Conservation (phyloP, 2,888 invertebrate genomes). For the Tachystola acroxantha region DNA sequence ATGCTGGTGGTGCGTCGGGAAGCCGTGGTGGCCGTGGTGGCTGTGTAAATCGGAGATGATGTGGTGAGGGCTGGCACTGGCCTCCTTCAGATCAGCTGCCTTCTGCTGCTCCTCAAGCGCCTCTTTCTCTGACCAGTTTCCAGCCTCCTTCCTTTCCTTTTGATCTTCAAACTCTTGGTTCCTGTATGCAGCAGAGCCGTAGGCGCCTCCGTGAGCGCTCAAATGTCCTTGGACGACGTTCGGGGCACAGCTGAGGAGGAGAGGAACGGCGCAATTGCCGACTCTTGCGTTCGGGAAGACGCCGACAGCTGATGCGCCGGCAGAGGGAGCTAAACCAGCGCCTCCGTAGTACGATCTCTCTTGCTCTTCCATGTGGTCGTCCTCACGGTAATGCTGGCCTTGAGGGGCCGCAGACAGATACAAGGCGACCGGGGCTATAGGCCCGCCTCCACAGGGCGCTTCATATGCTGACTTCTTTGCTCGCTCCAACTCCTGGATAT, state of each 20-base stretch:
- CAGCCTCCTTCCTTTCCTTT: slow-evolving; percentile 1
- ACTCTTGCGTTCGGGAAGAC: slow-evolving; percentile 26
- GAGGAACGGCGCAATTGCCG: slow-evolving; percentile 25
- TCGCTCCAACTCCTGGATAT: slow-evolving; percentile 8
- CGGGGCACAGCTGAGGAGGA: slow-evolving; percentile 33
- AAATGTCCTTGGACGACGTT: slow-evolving; percentile 27
- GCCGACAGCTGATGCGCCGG: slow-evolving; percentile 16
- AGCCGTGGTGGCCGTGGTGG: too few relatives aligned
- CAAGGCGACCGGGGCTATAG: slow-evolving; percentile 16
- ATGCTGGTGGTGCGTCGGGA: not conserved
- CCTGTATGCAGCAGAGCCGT: slow-evolving; percentile 1
- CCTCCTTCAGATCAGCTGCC: not conserved
- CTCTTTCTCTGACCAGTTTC: slow-evolving; percentile 8
- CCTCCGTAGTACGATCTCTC: slow-evolving; percentile 11
- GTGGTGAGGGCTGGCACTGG: slow-evolving; percentile 1
- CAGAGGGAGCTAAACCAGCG: slow-evolving; percentile 1
- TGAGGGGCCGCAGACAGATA: slow-evolving; percentile 14
- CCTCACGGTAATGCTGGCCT: slow-evolving; percentile 17
- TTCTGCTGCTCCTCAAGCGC: not conserved
- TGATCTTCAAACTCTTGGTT: not conserved
- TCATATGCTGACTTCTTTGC: slow-evolving; percentile 17
- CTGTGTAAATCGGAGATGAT: not conserved
- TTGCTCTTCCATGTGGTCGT: slow-evolving; percentile 8
- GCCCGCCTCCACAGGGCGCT: slow-evolving; percentile 6
- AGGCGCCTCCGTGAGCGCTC: slow-evolving; percentile 7